Conservation (phyloP, 2,797 vertebrate species). For the Siniperca scherzeri region DNA sequence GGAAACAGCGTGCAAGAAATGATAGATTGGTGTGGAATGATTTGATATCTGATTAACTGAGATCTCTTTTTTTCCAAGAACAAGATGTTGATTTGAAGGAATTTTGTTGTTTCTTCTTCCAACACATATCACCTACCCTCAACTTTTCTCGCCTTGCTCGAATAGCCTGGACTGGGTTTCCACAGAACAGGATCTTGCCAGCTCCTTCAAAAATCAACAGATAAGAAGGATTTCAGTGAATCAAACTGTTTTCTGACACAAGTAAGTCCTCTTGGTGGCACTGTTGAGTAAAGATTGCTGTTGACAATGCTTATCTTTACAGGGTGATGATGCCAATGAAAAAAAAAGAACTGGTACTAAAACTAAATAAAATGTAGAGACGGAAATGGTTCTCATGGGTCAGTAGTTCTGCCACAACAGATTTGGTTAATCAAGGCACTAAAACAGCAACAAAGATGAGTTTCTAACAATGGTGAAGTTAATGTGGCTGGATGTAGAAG, state of each 20-base stretch:
- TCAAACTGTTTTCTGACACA: slow-evolving; percentile 2
- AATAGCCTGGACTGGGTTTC: slow-evolving; percentile 92
- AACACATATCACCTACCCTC: slow-evolving; percentile 76
- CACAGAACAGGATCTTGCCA: slow-evolving; percentile 89
- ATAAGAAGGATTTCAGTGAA: slow-evolving; percentile 17
- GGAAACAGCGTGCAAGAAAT: background rate
- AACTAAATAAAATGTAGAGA: background rate
- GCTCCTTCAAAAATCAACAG: slow-evolving; percentile 84
- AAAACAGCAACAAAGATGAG: background rate
- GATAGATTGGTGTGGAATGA: background rate
- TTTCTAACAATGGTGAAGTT: background rate
- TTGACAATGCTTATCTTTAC: background rate
- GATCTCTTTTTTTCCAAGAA: background rate
- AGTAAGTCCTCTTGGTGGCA: slow-evolving; percentile 64
- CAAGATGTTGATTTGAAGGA: background rate
- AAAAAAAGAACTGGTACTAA: background rate
- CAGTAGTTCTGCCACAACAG: background rate
- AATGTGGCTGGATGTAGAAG: background rate
- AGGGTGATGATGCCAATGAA: background rate
- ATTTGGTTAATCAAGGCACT: background rate
- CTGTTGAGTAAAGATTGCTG: slow-evolving; percentile 46
- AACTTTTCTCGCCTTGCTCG: slow-evolving; percentile 86
- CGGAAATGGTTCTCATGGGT: background rate
- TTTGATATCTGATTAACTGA: slow-evolving; percentile 18
- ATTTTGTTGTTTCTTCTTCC: slow-evolving; percentile 1